Conservation (phyloP, 2,113 vertebrate species). For the Phainopepla nitens region DNA sequence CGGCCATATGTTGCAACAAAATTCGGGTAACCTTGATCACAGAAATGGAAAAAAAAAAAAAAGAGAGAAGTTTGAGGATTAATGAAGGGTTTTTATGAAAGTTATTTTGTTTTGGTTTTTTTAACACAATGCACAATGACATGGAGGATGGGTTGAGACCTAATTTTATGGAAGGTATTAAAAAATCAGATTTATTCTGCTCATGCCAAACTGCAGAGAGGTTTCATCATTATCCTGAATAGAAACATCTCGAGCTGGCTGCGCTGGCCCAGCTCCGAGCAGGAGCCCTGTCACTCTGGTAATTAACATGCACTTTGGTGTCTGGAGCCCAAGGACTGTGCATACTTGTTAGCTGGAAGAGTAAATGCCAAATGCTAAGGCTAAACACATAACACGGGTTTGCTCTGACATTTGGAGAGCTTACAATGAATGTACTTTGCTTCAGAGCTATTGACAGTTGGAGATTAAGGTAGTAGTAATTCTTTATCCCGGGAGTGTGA, state of each 20-base stretch:
- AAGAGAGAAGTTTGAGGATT: slow-evolving; percentile 13
- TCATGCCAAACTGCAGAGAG: not conserved
- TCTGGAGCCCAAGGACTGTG: slow-evolving; percentile 58
- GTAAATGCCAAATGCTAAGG: slow-evolving; percentile 78
- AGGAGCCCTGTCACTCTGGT: slow-evolving; percentile 11
- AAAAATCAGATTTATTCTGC: not conserved
- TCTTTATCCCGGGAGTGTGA: slow-evolving; percentile 68
- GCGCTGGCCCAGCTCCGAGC: not conserved
- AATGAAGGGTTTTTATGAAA: not conserved
- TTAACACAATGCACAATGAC: not conserved
- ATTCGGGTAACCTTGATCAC: slow-evolving; percentile 92
- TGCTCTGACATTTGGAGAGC: slow-evolving; percentile 83
- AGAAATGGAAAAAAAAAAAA: not conserved
- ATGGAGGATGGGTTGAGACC: not conserved
- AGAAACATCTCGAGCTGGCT: not conserved
- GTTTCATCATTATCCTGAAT: not conserved
- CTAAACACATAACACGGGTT: slow-evolving; percentile 64
- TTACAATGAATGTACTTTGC: slow-evolving; percentile 79
- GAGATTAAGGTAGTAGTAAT: slow-evolving; percentile 76
- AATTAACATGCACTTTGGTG: slow-evolving; percentile 71
- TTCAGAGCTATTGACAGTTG: slow-evolving; percentile 77
- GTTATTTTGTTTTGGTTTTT: not conserved
- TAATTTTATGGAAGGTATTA: not conserved
- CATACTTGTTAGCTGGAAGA: slow-evolving; percentile 69
- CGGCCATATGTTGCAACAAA: slow-evolving; percentile 97